These are phyloP conservation scores for Bradypodion ventrale DNA, from an alignment of 2,797 vertebrate species.

Conservation along the genomic window DNA sequence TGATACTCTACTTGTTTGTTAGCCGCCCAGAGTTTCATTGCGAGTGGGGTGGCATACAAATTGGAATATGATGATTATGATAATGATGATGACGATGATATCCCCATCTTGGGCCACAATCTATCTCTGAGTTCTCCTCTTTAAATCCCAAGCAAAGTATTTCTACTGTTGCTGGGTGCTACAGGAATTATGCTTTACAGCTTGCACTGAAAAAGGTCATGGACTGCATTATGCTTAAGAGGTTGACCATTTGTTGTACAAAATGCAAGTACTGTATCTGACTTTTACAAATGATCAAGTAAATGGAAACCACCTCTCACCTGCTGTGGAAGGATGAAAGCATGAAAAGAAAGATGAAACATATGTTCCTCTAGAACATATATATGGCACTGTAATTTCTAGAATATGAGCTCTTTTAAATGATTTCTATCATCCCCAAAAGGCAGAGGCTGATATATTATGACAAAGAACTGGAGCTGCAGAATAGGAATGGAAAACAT, in stretches of 20 bases:
- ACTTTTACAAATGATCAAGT: conserved; percentile 1
- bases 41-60: too few species aligned
- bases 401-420: conserved; percentile 24
- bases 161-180: background rate
- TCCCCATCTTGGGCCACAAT: background rate
- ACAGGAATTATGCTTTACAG: background rate
- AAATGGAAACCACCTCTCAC: conserved; percentile 27
- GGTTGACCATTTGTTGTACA: background rate
- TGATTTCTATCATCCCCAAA: conserved; percentile 20
- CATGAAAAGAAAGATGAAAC: background rate
- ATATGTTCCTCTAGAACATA: background rate
- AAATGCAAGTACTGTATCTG: background rate
- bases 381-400: conserved; percentile 26
- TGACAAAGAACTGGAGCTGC: conserved; percentile 4
- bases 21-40: too few species aligned
- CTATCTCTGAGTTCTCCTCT: background rate
- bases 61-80: too few species aligned
- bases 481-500: conserved; percentile 15
- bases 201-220: background rate
- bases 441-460: background rate
- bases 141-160: background rate
- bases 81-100: too few species aligned
- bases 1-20: too few species aligned
- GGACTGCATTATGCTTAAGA: background rate
- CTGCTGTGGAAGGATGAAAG: conserved; percentile 24